phyloP scores from a whole-genome alignment of 2,113 vertebrate genomes.

The Orycteropus afer region DNA sequence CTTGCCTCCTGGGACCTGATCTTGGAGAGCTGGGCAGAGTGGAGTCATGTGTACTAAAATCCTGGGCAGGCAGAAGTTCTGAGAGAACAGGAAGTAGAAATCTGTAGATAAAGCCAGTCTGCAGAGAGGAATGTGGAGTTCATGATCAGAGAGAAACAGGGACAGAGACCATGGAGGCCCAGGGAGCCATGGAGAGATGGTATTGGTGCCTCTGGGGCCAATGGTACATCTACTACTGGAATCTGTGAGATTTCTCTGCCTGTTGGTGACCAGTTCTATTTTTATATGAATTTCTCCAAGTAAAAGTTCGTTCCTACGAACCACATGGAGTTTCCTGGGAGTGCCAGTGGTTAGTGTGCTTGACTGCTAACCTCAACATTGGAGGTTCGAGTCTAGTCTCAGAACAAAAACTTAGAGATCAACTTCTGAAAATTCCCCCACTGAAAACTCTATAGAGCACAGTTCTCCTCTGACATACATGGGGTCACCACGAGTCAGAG shows the following conservation, averaged over 20 bases:
- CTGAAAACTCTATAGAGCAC: background rate
- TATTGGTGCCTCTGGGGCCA: background rate
- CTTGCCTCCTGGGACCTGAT: background rate
- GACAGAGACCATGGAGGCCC: background rate
- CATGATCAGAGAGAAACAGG: background rate
- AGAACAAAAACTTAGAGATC: background rate
- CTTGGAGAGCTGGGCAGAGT: background rate
- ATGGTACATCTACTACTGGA: rapidly evolving
- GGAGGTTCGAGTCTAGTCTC: background rate
- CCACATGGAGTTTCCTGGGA: background rate
- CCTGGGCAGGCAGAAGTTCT: too few species aligned
- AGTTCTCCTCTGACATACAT: background rate
- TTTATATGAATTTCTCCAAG: background rate
- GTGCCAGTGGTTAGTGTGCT: background rate
- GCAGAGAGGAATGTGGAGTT: rapidly evolving
- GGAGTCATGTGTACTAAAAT: background rate
- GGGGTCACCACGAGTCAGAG: background rate
- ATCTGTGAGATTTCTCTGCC: background rate
- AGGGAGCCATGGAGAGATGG: too few species aligned
- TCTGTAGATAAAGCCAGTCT: background rate
- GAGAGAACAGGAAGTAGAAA: background rate
- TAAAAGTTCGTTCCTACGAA: background rate
- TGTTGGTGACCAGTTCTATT: too few species aligned
- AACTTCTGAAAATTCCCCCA: background rate
- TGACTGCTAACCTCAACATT: background rate